Evolutionary conservation across 2,113 vertebrate species (phyloP).

Genomic region (Mola mola): DNA sequence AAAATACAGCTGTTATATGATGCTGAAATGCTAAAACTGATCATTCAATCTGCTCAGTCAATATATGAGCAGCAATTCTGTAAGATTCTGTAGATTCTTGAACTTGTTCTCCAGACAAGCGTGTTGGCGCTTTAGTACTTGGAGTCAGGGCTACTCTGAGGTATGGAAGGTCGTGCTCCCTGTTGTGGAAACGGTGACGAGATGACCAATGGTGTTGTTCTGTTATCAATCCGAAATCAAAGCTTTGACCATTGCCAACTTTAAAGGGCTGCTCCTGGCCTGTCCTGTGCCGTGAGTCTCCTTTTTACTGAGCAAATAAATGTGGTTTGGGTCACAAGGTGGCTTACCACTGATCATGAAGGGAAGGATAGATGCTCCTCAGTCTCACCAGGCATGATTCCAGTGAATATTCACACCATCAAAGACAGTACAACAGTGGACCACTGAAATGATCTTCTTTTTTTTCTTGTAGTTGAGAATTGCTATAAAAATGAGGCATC

Average conservation of each 20-base stretch:
- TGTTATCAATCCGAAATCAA: constrained; percentile 76
- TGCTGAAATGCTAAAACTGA: too few relatives aligned
- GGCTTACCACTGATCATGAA: constrained; percentile 60
- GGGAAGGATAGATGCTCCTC: constrained; percentile 37
- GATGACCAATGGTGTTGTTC: constrained; percentile 51
- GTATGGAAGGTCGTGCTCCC: constrained; percentile 38
- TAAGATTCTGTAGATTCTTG: too few relatives aligned
- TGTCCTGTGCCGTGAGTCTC: constrained; percentile 64
- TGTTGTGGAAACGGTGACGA: constrained; percentile 47
- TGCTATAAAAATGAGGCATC: background rate
- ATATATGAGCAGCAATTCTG: too few relatives aligned
- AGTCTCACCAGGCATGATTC: constrained; percentile 34
- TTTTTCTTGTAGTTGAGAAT: constrained; percentile 13
- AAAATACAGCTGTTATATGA: too few relatives aligned
- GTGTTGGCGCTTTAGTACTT: constrained; percentile 12
- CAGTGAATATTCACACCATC: constrained; percentile 52
- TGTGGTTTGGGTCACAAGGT: constrained; percentile 57
- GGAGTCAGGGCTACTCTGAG: constrained; percentile 3
- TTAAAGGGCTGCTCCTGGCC: constrained; percentile 68
- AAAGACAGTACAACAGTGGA: constrained; percentile 30
- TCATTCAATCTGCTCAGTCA: too few relatives aligned
- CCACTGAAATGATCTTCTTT: constrained; percentile 19
- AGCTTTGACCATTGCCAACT: constrained; percentile 64
- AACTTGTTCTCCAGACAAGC: background rate
- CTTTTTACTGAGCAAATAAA: constrained; percentile 72